phyloP scores from a whole-genome alignment of 1,140 invertebrate species.

The Rhopalosiphum maidis region DNA sequence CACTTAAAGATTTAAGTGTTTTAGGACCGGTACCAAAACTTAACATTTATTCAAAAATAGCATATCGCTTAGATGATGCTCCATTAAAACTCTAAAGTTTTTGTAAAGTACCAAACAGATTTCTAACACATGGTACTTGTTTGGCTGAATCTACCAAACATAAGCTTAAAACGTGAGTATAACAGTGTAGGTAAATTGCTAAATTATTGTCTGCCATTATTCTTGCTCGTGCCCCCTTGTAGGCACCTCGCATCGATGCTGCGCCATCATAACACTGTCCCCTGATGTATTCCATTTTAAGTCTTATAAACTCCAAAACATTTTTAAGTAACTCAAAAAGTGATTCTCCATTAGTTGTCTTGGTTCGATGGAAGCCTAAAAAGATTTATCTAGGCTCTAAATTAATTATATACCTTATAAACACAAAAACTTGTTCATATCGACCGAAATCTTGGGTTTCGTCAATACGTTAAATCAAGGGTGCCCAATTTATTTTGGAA shows the following conservation, averaged over 20 bases:
- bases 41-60: background rate
- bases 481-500: too few relatives aligned
- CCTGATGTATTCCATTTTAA: background rate
- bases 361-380: background rate
- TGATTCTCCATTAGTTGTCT: background rate
- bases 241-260: background rate
- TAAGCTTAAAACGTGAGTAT: background rate
- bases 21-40: too few relatives aligned
- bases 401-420: background rate
- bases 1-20: conserved; percentile 1
- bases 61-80: background rate
- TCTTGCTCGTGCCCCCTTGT: background rate
- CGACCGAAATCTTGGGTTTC: background rate
- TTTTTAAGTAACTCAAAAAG: background rate
- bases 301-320: background rate
- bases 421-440: background rate
- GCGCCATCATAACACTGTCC: background rate
- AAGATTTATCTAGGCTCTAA: background rate
- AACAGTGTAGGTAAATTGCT: background rate
- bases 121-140: background rate
- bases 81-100: background rate
- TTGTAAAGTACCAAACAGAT: conserved; percentile 1
- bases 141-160: background rate
- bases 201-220: background rate
- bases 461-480: background rate